Evolutionary conservation across 2,888 invertebrate species (phyloP).

Genomic region (Cabera pusaria): DNA sequence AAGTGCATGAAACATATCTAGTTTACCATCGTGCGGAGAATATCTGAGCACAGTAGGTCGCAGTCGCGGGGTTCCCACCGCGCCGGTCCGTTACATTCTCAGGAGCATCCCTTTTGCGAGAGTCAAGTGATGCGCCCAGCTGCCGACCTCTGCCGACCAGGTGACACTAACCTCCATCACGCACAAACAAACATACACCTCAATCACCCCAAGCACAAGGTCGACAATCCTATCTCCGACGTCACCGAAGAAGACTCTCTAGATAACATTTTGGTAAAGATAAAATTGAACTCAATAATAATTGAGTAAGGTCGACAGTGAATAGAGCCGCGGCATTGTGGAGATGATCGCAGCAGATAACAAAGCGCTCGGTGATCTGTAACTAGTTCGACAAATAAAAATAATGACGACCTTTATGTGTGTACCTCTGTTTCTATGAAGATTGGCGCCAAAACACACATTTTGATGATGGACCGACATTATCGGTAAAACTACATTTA

Average conservation of each 20-base stretch:
- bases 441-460: conserved; percentile 35
- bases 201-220: conserved; percentile 6
- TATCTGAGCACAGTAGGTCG: too few relatives aligned
- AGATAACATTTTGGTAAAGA: conserved; percentile 36
- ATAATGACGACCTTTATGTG: conserved; percentile 42
- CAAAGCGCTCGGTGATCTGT: conserved; percentile 74
- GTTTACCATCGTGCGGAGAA: conserved; percentile 65
- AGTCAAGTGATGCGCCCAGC: conserved; percentile 79
- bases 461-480: too few relatives aligned
- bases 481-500: too few relatives aligned
- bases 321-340: conserved; percentile 35
- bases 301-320: conserved; percentile 46
- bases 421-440: conserved; percentile 31
- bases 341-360: conserved; percentile 65
- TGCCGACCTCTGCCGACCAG: conserved; percentile 66
- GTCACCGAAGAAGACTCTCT: conserved; percentile 38
- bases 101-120: conserved; percentile 78
- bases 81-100: conserved; percentile 73
- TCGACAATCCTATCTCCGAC: conserved; percentile 18
- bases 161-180: conserved; percentile 49
- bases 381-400: conserved; percentile 70
- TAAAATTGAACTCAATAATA: conserved; percentile 51
- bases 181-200: conserved; percentile 39
- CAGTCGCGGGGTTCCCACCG: conserved; percentile 60
- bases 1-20: conserved; percentile 44